Conservation (phyloP, 2,113 vertebrate genomes). For the Oreochromis spilurus region DNA sequence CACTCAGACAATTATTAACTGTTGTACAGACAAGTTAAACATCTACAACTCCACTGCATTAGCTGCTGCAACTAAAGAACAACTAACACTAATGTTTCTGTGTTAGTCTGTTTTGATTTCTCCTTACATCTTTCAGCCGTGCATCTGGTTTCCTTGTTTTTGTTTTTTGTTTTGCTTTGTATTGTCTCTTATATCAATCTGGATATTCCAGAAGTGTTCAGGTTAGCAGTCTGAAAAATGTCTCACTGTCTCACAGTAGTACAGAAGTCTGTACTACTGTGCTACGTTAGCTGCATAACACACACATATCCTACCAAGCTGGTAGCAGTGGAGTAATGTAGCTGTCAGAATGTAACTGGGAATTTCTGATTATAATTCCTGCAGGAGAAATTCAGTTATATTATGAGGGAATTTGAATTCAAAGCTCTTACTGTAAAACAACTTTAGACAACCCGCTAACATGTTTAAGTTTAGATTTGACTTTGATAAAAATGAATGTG, state of each 20-base stretch:
- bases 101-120: not conserved
- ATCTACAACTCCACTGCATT: not conserved
- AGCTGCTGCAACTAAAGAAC: not conserved
- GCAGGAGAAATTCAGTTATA: accelerated
- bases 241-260: not conserved
- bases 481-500: not conserved
- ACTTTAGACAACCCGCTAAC: not conserved
- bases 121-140: not conserved
- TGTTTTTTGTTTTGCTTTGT: not conserved
- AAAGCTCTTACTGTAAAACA: not conserved
- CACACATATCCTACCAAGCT: not conserved
- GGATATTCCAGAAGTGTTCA: not conserved
- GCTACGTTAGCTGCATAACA: not conserved
- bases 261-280: not conserved
- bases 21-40: not conserved
- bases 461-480: no score
- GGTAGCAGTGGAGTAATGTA: not conserved
- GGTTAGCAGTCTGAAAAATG: accelerated
- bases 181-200: not conserved
- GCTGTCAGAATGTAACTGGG: not conserved
- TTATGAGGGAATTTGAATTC: not conserved
- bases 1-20: not conserved
- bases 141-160: not conserved
- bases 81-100: not conserved
- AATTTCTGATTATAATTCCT: not conserved